Base-by-base conservation (phyloP, 2,797 vertebrate genomes). In the Peromyscus attwateri region DNA sequence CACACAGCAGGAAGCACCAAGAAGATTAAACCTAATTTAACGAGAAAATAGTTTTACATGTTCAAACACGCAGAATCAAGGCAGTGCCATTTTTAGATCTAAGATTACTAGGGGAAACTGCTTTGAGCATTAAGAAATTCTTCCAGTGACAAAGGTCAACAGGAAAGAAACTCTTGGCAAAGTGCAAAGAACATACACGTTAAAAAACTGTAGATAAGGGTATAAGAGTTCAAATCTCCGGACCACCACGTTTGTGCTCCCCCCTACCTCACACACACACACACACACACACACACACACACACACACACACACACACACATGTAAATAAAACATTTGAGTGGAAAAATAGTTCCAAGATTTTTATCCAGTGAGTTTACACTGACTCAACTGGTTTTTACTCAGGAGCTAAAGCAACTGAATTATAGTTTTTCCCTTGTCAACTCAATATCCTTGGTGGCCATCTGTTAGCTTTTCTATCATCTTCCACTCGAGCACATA, bases 381-480 rank as follows among this genome's bases (percentile, higher is more conserved):
- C 27, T 66, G 49, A 76, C 76, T 68, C 73, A 79, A 57, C 49
- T 17, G 23, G 40, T 92, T 81, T 88, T 73, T 52, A 57, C 81
- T 97, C 66, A 89, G 55, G 77, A 98, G 95, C 70, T 64, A 77
- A 93, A 95, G 62, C 66, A 95, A 92, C 87, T 95, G 94, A 94
- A 94, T 89, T 94, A 94, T 12, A 94, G 89, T 87, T 96, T 87
- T 80, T 95, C 85, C 80, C 79, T 91, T 95, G 89, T 96, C 79
- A 96, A 81, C 25, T 92, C 62, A 87, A 87, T 87, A 91, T 87
- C 70, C 70, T 96, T 89, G 55, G 52, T 73, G 87, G 89, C 89
- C 97, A 98, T 96, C 96, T 97, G 97, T 87, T 97, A 96, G 79
- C 92, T 92, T 90, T 91, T 90, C 80, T 89, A 90, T 90, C 91